Evolutionary conservation across 2,113 vertebrate species (phyloP).

Genomic region (Vidua macroura): DNA sequence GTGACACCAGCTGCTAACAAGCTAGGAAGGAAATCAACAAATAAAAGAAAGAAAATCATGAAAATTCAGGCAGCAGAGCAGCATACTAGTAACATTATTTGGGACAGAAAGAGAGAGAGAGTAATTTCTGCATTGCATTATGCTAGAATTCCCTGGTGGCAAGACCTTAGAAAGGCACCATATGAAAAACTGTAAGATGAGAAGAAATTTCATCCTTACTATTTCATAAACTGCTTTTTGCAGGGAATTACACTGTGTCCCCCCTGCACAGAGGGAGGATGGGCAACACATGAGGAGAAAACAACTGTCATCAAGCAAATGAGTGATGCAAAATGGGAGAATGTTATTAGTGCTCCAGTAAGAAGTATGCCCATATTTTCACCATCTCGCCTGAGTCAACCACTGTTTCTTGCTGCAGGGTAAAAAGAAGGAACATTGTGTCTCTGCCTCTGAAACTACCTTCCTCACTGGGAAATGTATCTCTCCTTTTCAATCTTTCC

Average conservation of each 20-base stretch:
- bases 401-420: background rate
- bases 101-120: background rate
- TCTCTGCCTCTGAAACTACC: background rate
- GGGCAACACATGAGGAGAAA: background rate
- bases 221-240: background rate
- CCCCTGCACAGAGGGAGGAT: background rate
- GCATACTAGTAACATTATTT: background rate
- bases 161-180: background rate
- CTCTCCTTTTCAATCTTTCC: constrained; percentile 28
- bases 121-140: background rate
- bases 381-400: background rate
- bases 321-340: background rate
- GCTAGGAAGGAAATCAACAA: background rate
- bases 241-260: background rate
- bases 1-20: background rate
- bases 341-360: background rate
- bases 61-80: background rate
- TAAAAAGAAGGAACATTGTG: background rate
- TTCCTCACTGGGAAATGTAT: background rate
- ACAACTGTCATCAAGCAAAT: background rate
- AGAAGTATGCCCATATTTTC: background rate
- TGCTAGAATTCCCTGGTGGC: background rate
- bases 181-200: background rate
- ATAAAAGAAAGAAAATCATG: background rate
- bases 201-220: background rate